Evolutionary conservation across 2,113 vertebrate genomes (phyloP), one percentile per base, ranked within the genome.

Genomic region (Oplegnathus fasciatus): DNA sequence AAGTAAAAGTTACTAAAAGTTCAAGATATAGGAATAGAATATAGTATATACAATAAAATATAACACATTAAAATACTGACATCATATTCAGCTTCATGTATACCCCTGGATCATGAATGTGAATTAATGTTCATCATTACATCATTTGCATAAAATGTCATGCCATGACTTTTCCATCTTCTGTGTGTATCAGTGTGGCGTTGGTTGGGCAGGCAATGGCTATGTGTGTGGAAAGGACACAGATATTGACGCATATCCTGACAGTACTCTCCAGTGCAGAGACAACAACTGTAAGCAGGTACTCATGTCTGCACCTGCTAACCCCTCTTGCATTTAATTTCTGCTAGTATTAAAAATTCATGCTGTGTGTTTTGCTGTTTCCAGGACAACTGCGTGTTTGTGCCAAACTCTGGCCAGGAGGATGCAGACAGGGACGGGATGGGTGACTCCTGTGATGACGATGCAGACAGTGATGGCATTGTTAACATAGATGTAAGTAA

Each of bases 361-460:
- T 11, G 6, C 5, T 10, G 10, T 54, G n/a, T 78, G 17, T 73
- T 54, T 67, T 46, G 8, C 24, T 74, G 65, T 88, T 75, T 85
- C 68, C 90, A 99, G 98, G 98, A 99, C 93, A 99, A 99, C 91
- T 99, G 98, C 90, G 90, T 95, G 24, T 97, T 96, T 75, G 97
- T 99, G 70, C 98, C 98, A 42, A 99, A 99, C 91, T 99, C 98
- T 50, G 98, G 98, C 67, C 98, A 99, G 94, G 98, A 99, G 92
- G 98, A 99, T 66, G 97, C 97, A 0, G 98, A 99, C 85, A 79
- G 94, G 74, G 97, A 99, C 28, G 97, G 97, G 40, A 75, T 94
- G 46, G 98, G 98, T 18, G 97, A 99, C 24, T 94, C 98, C 4
- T 99, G 98, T 84, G 98, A 99, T 2, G 96, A 97, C 0, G 98